Percentiles rank a stretch among this genome's conserved stretches.
Conservation (phyloP, 1,140 invertebrate genomes). For the Oedothorax gibbosus region DNA sequence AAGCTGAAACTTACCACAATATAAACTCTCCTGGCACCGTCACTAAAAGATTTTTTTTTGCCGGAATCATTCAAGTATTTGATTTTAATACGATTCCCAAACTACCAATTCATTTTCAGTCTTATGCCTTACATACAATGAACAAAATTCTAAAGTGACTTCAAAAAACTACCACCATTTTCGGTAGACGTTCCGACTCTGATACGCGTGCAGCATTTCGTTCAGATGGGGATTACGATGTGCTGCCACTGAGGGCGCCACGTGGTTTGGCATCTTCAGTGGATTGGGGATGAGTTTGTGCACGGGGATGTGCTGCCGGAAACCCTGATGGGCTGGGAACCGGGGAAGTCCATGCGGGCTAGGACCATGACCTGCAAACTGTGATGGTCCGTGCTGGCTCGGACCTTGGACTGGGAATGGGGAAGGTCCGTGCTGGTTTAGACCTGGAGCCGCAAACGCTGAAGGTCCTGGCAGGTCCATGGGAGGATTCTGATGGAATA, state of each 20-base stretch:
- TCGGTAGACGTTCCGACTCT: constrained; percentile 31
- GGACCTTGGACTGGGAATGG: not conserved
- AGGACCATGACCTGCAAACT: not conserved
- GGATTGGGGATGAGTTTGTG: constrained; percentile 53
- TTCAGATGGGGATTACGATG: constrained; percentile 21
- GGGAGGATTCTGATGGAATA: not conserved
- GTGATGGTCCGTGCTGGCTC: too few species aligned
- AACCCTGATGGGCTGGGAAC: not conserved
- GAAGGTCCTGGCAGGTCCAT: not conserved
- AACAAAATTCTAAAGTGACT: too few species aligned
- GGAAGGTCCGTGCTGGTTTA: not conserved
- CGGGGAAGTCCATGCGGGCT: not conserved
- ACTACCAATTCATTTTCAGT: too few species aligned
- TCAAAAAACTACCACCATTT: constrained; percentile 26
- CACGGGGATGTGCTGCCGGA: constrained; percentile 5
- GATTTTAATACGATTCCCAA: too few species aligned
- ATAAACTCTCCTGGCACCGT: too few species aligned
- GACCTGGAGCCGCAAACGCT: not conserved
- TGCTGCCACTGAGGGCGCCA: not conserved
- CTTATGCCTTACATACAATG: too few species aligned
- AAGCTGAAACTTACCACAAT: too few species aligned
- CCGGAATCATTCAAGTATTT: too few species aligned
- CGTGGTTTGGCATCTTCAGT: constrained; percentile 20
- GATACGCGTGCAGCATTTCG: constrained; percentile 39
- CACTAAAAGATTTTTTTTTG: too few species aligned